These are phyloP conservation scores for Rafetus swinhoei DNA, from an alignment of 2,113 vertebrate species.

Conservation along the genomic window DNA sequence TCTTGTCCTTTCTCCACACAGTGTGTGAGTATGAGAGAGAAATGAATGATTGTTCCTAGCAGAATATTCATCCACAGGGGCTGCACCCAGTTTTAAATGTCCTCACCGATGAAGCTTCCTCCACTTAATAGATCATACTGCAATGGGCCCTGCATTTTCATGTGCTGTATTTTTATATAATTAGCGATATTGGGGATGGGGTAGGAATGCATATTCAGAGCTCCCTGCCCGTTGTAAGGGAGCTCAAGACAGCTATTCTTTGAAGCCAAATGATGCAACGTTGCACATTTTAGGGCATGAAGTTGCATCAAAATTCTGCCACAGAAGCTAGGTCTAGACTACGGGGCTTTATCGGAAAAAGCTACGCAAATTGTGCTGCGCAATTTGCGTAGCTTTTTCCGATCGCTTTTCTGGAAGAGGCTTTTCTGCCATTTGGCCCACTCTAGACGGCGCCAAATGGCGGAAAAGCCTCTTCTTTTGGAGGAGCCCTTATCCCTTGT, in stretches of 20 bases:
- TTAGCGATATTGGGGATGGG: background rate
- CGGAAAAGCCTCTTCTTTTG: too few relatives aligned
- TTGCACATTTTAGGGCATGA: background rate
- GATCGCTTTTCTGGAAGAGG: too few relatives aligned
- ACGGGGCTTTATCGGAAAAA: too few relatives aligned
- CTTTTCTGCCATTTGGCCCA: too few relatives aligned
- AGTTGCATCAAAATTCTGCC: background rate
- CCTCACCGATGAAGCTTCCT: background rate
- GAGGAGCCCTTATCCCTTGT: too few relatives aligned
- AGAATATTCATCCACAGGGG: background rate
- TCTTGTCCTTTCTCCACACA: background rate
- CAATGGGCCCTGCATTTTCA: background rate
- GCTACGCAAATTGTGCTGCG: too few relatives aligned
- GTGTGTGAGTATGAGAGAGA: fast-evolving
- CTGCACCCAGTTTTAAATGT: background rate
- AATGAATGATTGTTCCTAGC: background rate
- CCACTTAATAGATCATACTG: background rate
- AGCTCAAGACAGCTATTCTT: background rate
- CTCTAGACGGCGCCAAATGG: too few relatives aligned
- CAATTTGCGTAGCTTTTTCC: too few relatives aligned
- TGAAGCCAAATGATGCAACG: background rate
- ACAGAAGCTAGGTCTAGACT: too few relatives aligned
- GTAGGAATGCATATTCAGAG: background rate
- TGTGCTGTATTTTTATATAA: background rate
- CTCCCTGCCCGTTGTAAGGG: background rate